Evolutionary conservation across 2,113 vertebrate genomes (phyloP), one percentile per base, ranked within the genome.

Genomic region (Leptosomus discolor): DNA sequence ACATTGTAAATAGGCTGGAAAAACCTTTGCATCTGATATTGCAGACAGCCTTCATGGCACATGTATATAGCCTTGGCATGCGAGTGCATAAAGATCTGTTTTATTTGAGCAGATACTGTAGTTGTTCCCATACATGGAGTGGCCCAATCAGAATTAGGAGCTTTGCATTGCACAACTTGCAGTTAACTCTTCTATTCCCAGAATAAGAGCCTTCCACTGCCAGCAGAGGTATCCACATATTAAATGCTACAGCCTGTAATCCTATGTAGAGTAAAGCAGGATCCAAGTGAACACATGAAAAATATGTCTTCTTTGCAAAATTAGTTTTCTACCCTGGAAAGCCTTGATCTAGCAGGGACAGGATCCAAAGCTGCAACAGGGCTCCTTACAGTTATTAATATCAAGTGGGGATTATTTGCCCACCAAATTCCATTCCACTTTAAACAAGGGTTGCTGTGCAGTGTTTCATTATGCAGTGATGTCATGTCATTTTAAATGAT

Each of bases 401-500:
- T 71, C 58, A 41, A 93, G 74, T 56, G 68, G 92, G 54, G 79
- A 91, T 97, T 85, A 88, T 90, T 96, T 95, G 90, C 80, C 48
- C 56, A 29, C 73, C 2, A 4, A 86, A 85, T 80, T 95, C 92
- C 90, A 82, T 88, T 94, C 77, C 67, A 27, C 32, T 63, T 94
- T 57, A 39, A 58, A 76, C 73, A 79, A 51, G 39, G 60, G 32
- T 92, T 97, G 92, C 89, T 87, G 94, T 82, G 80, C 85, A 93
- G 76, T 64, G 36, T 90, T 90, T 71, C 63, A 43, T 57, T 80
- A 60, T 94, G 79, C 36, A 53, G 84, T 95, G 90, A 94, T 94
- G 92, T 90, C 78, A 86, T 36, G 75, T 85, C 82, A 85, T 87
- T 94, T 94, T 60, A 96, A 96, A 90, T 80, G 63, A 94, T 92